These are phyloP conservation scores for Drosophila repleta DNA, from an alignment of 1,140 invertebrate genomes.

Conservation along the genomic window DNA sequence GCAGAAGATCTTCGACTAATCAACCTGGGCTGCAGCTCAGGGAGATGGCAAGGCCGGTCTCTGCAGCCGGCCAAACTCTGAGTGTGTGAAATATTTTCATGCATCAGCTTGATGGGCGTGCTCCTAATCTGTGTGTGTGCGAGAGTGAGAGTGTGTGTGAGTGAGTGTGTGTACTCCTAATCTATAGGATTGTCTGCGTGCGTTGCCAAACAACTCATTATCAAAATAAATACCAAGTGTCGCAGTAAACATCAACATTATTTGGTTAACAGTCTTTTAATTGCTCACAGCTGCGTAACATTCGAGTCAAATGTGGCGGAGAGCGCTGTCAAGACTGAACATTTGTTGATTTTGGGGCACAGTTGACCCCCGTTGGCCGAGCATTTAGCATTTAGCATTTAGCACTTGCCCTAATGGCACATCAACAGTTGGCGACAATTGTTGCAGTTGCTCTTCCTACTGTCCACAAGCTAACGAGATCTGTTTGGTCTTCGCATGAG, in stretches of 20 bases:
- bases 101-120: conserved; percentile 1
- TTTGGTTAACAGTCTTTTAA: conserved; percentile 10
- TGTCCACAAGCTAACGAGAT: no score
- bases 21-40: conserved; percentile 2
- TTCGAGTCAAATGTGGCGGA: neutral
- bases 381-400: neutral
- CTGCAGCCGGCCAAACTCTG: neutral
- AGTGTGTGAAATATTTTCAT: conserved; percentile 26
- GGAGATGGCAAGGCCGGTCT: neutral
- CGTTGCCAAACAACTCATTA: conserved; percentile 7
- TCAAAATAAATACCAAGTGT: neutral
- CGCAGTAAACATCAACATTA: neutral
- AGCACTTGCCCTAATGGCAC: neutral
- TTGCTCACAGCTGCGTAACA: conserved; percentile 2
- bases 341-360: neutral
- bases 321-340: neutral
- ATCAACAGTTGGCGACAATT: no score
- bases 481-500: no score
- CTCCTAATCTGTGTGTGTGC: neutral
- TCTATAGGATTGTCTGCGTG: neutral
- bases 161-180: neutral
- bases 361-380: neutral
- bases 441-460: neutral
- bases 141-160: no score
- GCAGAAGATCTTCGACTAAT: conserved; percentile 12